Conservation (phyloP, 2,797 vertebrate species). For the Clarias laeviceps region DNA sequence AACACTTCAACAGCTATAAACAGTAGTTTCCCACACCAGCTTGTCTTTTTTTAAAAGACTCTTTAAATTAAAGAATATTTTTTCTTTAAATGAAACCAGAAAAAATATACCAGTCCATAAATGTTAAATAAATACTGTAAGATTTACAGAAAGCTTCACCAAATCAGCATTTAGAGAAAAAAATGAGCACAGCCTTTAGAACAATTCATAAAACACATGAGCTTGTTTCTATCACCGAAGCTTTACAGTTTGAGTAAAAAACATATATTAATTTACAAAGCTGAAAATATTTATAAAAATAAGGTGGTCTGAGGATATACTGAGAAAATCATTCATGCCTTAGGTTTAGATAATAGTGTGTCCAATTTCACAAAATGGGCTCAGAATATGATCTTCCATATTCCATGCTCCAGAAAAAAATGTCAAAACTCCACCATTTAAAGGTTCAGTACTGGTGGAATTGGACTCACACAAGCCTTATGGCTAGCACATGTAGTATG, state of each 20-base stretch:
- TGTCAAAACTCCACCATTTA: neutral
- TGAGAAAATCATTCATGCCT: no score
- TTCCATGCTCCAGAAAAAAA: neutral
- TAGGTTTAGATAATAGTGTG: neutral
- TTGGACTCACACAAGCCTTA: neutral
- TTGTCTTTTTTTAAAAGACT: neutral
- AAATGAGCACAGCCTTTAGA: no score
- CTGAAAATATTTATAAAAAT: no score
- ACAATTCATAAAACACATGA: no score
- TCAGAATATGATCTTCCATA: neutral
- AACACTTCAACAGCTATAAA: neutral
- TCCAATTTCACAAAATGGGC: neutral
- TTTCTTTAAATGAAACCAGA: neutral
- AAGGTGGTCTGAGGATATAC: no score
- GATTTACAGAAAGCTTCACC: neutral
- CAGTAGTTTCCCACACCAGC: neutral
- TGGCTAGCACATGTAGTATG: neutral
- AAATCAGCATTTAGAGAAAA: neutral
- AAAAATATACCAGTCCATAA: neutral
- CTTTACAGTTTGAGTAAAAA: no score
- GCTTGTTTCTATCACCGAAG: no score
- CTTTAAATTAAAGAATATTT: no score
- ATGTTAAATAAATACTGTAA: neutral
- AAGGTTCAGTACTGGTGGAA: neutral
- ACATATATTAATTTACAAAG: no score